Conservation (phyloP, 2,888 invertebrate species). For the Sipunculus nudus region DNA sequence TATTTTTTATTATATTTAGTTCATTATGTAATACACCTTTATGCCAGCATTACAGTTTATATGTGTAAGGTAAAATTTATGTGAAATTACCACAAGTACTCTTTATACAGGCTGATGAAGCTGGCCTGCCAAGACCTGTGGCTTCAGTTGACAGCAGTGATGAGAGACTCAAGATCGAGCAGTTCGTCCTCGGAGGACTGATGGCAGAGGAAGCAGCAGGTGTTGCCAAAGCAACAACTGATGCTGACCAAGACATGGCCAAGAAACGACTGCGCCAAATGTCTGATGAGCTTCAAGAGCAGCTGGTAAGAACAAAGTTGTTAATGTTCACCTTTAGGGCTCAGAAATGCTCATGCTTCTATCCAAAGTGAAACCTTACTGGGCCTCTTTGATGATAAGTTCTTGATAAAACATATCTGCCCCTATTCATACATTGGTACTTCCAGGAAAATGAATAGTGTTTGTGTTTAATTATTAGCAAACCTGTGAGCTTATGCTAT, state of each 20-base stretch:
- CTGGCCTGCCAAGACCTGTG: slow-evolving; percentile 51
- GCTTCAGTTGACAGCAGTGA: slow-evolving; percentile 45
- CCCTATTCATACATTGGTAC: no score
- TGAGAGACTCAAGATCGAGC: slow-evolving; percentile 41
- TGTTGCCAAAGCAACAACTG: slow-evolving; percentile 44
- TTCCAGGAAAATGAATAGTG: no score
- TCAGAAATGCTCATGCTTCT: background rate
- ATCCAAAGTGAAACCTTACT: background rate
- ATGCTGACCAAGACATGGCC: slow-evolving; percentile 43
- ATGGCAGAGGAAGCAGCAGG: slow-evolving; percentile 52
- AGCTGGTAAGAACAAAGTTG: slow-evolving; percentile 50
- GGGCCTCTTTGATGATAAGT: no score
- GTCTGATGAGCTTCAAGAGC: slow-evolving; percentile 49
- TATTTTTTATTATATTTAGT: no score
- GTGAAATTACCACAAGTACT: no score
- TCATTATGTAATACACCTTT: no score
- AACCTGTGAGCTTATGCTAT: no score
- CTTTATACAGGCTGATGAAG: slow-evolving; percentile 46
- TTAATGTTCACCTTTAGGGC: background rate
- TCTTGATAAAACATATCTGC: no score
- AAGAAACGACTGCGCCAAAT: slow-evolving; percentile 48
- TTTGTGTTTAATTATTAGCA: no score
- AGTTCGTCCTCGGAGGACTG: slow-evolving; percentile 47
- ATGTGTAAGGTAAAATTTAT: no score
- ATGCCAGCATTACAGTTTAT: no score